phyloP scores from a whole-genome alignment of 2,113 vertebrate genomes.

The Ptilorrhoa leucosticta region DNA sequence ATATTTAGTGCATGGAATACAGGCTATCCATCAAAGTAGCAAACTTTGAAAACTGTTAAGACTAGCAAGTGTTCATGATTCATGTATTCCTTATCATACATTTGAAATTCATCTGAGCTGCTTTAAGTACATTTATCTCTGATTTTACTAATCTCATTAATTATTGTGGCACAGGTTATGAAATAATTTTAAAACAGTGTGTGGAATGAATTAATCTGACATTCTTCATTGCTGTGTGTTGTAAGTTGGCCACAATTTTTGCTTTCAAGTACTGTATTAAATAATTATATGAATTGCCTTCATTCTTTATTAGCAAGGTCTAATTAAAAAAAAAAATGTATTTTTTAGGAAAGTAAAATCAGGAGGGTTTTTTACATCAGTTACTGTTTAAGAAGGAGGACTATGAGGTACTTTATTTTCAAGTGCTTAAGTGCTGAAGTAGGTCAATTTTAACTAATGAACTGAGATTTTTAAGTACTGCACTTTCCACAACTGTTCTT shows the following conservation, averaged over 20 bases:
- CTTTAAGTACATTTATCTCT: not conserved
- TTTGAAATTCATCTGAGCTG: slow-evolving; percentile 19
- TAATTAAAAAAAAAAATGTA: not conserved
- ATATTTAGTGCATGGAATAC: not conserved
- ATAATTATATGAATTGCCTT: not conserved
- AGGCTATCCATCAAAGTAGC: not conserved
- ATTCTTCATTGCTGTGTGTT: not conserved
- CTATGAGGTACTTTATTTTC: not conserved
- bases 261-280: not conserved
- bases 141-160: slow-evolving; percentile 23
- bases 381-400: not conserved
- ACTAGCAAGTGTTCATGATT: not conserved
- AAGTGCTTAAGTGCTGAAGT: not conserved
- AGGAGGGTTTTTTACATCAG: not conserved
- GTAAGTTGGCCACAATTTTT: not conserved
- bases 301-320: not conserved
- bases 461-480: not conserved
- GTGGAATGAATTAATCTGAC: not conserved
- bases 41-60: not conserved
- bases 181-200: not conserved
- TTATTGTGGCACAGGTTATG: slow-evolving; percentile 1
- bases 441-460: not conserved
- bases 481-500: not conserved
- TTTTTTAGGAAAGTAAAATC: not conserved
- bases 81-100: not conserved